Percentiles rank a stretch among this genome's conserved stretches.
These are phyloP conservation scores for Gephyroberyx darwinii DNA, from an alignment of 2,797 vertebrate species.

Conservation along the genomic window DNA sequence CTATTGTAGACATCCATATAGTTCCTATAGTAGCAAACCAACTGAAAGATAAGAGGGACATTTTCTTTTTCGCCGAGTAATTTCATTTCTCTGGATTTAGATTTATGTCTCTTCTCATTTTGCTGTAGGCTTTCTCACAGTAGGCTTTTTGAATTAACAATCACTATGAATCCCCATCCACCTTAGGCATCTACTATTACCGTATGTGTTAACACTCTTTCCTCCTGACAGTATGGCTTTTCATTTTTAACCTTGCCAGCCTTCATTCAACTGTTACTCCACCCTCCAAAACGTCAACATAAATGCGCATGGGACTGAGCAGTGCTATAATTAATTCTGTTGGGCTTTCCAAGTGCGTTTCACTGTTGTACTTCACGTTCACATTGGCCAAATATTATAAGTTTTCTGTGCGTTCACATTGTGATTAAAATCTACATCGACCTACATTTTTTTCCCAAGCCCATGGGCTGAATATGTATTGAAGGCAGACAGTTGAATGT, in stretches of 20 bases:
- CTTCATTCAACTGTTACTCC: slow-evolving; percentile 60
- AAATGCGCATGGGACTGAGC: slow-evolving; percentile 28
- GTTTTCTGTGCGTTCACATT: too few relatives aligned
- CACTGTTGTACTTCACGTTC: slow-evolving; percentile 1
- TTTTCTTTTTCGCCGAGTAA: too few relatives aligned
- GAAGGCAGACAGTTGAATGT: slow-evolving; percentile 52
- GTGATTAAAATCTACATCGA: too few relatives aligned
- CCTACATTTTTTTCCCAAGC: slow-evolving; percentile 20
- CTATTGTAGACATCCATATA: too few relatives aligned
- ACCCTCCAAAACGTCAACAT: slow-evolving; percentile 52
- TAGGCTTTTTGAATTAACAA: slow-evolving; percentile 4
- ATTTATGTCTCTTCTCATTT: background rate
- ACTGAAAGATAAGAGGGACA: too few relatives aligned
- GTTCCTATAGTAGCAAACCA: too few relatives aligned
- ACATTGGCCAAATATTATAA: slow-evolving; percentile 2
- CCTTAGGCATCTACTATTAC: background rate
- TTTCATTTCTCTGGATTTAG: too few relatives aligned
- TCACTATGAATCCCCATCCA: too few relatives aligned
- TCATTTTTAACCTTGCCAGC: slow-evolving; percentile 7
- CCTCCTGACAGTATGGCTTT: slow-evolving; percentile 14
- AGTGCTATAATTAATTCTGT: slow-evolving; percentile 12
- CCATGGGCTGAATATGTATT: slow-evolving; percentile 28
- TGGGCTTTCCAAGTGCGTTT: background rate
- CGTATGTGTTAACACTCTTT: background rate
- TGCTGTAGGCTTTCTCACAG: slow-evolving; percentile 8